Evolutionary conservation across 1,140 invertebrate genomes (phyloP), one percentile per base, ranked within the genome.

Genomic region (Augochlora pura): DNA sequence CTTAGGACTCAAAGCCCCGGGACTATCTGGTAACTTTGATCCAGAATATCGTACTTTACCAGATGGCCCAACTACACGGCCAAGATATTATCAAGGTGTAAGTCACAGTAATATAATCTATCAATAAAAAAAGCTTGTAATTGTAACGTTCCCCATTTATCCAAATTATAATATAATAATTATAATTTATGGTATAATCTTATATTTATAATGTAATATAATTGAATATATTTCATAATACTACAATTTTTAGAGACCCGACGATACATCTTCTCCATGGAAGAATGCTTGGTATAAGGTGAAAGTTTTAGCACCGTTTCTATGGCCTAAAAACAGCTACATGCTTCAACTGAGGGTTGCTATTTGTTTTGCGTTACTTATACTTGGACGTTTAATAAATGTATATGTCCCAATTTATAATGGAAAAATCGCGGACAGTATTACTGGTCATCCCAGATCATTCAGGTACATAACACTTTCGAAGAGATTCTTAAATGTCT

Each of bases 371-470:
- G 18, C 95, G 0, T 92, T 98, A 18, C 94, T 99, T 16, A 89
- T 95, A 18, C 94, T 93, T 39, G 98, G 98, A 27, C 94, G 99
- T 88, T 95, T 96, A n/a, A 96, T 98, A 68, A 99, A 99, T 94
- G 93, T 99, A 21, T 98, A 96, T 92, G 97, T 99, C 46, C 98
- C 98, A 57, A 96, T 99, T 88, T 99, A 98, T 92, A 98, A 96
- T 92, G 98, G 98, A 93, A 94, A 95, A 85, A 99, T 99, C 89
- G 92, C 92, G 27, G 89, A 93, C 57, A 93, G 92, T 77, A 86
- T 92, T 16, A 72, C 82, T 6, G 93, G 94, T 93, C 88, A 89
- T 67, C 87, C 89, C 46, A 52, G 69, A 38, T 9, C 57, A 70
- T 93, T 92, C 74, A 91, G 92, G 91, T 93, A 73, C 49, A 70